Evolutionary conservation across 2,113 vertebrate genomes (phyloP).

Genomic region (Aplodontia rufa): DNA sequence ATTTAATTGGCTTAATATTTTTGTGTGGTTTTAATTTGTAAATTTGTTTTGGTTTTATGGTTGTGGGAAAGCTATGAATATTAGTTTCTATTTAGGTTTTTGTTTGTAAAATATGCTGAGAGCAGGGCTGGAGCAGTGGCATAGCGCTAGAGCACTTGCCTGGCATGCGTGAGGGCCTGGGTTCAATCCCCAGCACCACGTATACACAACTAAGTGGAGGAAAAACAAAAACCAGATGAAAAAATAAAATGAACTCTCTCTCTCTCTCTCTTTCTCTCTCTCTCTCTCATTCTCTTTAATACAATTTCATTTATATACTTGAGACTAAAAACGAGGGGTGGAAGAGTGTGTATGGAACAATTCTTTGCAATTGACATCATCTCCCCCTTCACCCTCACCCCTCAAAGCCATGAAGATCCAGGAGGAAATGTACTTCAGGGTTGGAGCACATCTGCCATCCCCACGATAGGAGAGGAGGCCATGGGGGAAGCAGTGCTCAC

Average conservation of each 20-base stretch:
- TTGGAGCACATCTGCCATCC: not conserved
- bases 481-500: not conserved
- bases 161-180: no score
- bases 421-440: not conserved
- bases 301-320: no score
- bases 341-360: not conserved
- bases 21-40: constrained; percentile 30
- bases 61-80: constrained; percentile 11
- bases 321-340: not conserved
- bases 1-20: not conserved
- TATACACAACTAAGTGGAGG: no score
- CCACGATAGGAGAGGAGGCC: accelerated
- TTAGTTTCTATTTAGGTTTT: constrained; percentile 36
- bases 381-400: no score
- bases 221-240: no score
- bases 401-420: not conserved
- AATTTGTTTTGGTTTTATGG: constrained; percentile 38
- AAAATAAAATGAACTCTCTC: no score
- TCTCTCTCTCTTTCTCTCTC: no score
- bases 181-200: no score
- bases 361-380: not conserved
- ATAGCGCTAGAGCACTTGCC: no score
- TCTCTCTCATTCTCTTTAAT: no score
- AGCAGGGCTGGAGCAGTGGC: no score
- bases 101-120: not conserved